Evolutionary conservation across 2,888 invertebrate species (phyloP), one percentile per base, ranked within the genome.

Genomic region (Electrophaes corylata): DNA sequence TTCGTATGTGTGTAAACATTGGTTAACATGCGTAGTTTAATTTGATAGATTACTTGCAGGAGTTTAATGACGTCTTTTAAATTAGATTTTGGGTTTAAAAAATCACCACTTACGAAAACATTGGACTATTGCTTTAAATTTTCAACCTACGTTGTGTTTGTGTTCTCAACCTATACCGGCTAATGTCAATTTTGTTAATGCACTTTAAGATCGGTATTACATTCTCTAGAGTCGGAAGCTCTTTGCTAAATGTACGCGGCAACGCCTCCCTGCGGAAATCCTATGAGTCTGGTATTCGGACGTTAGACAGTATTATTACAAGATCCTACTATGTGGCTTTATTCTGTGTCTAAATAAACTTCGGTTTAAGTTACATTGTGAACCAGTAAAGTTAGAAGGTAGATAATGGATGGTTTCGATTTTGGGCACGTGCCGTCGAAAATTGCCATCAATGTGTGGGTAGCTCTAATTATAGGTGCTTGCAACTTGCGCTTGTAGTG

Each of bases 1-100:
- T 47, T 35, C 50, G 47, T 53, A 45, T 60, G 50, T 59, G 45
- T 57, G 63, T 63, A 65, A 68, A 64, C 61, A 66, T 37, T 62
- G 54, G 66, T 58, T 60, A 63, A 41, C 43, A 52, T 52, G 54
- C 45, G 45, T 31, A 49, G 43, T 53, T 59, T 62, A 49, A 67
- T 60, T 58, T 52, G 49, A 60, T 57, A 56, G 53, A 55, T 57
- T 50, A 52, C 45, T 33, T 8, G 18, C 43, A 53, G 26, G 10
- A 29, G 5, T 29, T 29, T 29, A 12, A 12, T 43, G n/a, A 12
- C 23, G 23, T n/a, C n/a, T n/a, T n/a, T 23, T 23, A 23, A 31
- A 31, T n/a, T n/a, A 8, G 10, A 8, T 10, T 16, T 8, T 6
- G 10, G 3, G 8, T 37, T 10, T 2, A 10, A 16, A 37, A 16